Base-by-base conservation (phyloP, 2,113 vertebrate species). In the Gadus macrocephalus region DNA sequence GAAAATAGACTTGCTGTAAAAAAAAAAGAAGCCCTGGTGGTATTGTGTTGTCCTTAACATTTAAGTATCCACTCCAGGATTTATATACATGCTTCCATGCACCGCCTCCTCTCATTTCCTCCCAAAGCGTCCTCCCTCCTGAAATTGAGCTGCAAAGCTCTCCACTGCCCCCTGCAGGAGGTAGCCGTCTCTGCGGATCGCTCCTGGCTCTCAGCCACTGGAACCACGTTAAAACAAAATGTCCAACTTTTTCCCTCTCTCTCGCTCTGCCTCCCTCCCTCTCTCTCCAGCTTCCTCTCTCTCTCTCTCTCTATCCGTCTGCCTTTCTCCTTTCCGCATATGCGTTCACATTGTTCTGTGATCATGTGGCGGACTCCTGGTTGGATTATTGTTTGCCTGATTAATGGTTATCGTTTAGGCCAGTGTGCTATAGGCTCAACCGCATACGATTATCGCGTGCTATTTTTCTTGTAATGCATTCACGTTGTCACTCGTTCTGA, bases 101-200 rank as follows among this genome's bases (percentile, higher is more conserved):
- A 15, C 62, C 25, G 22, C 19, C 22, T 25, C 19, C 20, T 27
- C 66, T 22, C 55, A 25, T 74, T 49, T 15, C 55, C 28, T 70
- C 16, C 12, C 65, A 74, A 69, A 81, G 22, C 59, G 4, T 27
- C 22, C 8, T 71, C 53, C 62, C 60, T 67, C 69, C 64, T 74
- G 60, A 35, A 71, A 80, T 61, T 63, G 70, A 73, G 71, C 14
- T 8, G 53, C 15, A 1, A 38, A 68, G 87, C 69, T 82, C 84
- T 81, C 77, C 83, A 70, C 83, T 86, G 88, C 84, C 87, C 82
- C 82, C 89, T 81, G 78, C 76, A 84, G 87, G 73, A 58, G 35
- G 4, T 15, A 0, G 17, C 12, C 20, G 17, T 12, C 68, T 38
- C 15, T 49, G 8, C 15, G 53, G 22, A 15, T 27, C 0, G 3